Conservation (phyloP, 2,888 invertebrate species). For the Xanthia icteritia region DNA sequence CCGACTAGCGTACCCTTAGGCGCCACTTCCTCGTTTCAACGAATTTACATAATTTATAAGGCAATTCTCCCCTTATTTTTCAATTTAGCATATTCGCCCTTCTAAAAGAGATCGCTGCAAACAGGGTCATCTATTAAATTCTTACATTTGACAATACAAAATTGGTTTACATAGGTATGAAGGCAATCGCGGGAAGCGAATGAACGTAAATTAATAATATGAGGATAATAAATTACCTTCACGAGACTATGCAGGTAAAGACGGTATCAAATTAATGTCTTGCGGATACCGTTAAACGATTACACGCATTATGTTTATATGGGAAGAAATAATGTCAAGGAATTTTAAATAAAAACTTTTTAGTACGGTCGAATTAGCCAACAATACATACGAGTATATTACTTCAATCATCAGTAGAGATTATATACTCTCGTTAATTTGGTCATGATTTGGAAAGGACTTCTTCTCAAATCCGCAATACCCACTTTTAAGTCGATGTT, state of each 20-base stretch:
- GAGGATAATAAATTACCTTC: constrained; percentile 21
- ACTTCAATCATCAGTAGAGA: not conserved
- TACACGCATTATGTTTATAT: not conserved
- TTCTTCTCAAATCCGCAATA: not conserved
- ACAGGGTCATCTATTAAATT: constrained; percentile 33
- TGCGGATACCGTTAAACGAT: not conserved
- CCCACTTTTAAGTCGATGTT: too few species aligned
- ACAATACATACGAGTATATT: not conserved
- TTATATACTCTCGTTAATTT: not conserved
- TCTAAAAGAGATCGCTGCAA: constrained; percentile 10
- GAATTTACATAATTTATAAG: constrained; percentile 50
- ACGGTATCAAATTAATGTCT: constrained; percentile 21
- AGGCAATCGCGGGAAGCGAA: constrained; percentile 9
- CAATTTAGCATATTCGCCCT: constrained; percentile 32
- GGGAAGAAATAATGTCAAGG: not conserved
- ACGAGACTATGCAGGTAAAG: constrained; percentile 14
- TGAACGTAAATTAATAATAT: constrained; percentile 34
- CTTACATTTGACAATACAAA: constrained; percentile 28
- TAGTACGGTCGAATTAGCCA: not conserved
- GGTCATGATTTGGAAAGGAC: not conserved
- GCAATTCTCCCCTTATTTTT: constrained; percentile 39
- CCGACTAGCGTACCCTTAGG: too few species aligned
- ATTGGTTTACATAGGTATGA: constrained; percentile 12
- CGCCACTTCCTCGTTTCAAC: constrained; percentile 21
- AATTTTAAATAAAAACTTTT: not conserved